Evolutionary conservation across 2,113 vertebrate genomes (phyloP).

Genomic region (Alethe castanea): DNA sequence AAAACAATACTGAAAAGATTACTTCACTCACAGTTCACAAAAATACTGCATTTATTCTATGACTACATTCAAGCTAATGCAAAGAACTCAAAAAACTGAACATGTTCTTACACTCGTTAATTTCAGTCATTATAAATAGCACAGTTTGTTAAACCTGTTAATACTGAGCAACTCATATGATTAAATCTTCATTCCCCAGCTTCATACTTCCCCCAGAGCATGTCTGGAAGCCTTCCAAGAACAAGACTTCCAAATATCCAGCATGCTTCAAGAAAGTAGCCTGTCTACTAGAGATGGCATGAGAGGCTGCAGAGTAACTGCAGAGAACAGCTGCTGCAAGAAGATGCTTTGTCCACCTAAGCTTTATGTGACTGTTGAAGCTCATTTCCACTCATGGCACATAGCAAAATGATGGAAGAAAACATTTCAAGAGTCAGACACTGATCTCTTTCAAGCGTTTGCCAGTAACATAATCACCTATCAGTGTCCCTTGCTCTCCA

Average conservation of each 20-base stretch:
- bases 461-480: not conserved
- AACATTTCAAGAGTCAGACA: not conserved
- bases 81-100: not conserved
- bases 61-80: not conserved
- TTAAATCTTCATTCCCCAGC: not conserved
- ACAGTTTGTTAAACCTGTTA: not conserved
- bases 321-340: not conserved
- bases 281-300: not conserved
- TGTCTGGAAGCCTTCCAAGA: not conserved
- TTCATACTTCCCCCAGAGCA: not conserved
- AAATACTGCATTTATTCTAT: not conserved
- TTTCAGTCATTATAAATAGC: not conserved
- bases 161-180: not conserved
- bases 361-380: not conserved
- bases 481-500: not conserved
- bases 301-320: not conserved
- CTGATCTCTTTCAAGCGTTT: not conserved
- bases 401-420: not conserved
- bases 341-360: not conserved
- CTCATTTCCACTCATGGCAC: not conserved
- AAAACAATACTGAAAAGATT: not conserved
- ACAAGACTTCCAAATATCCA: not conserved
- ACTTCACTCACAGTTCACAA: not conserved
- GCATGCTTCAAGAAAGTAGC: not conserved
- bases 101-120: not conserved